A percentile compares a stretch with the other conserved stretches of the same genome.
These are phyloP conservation scores for Siniperca obscura DNA, from an alignment of 2,797 vertebrate species.

Conservation along the genomic window DNA sequence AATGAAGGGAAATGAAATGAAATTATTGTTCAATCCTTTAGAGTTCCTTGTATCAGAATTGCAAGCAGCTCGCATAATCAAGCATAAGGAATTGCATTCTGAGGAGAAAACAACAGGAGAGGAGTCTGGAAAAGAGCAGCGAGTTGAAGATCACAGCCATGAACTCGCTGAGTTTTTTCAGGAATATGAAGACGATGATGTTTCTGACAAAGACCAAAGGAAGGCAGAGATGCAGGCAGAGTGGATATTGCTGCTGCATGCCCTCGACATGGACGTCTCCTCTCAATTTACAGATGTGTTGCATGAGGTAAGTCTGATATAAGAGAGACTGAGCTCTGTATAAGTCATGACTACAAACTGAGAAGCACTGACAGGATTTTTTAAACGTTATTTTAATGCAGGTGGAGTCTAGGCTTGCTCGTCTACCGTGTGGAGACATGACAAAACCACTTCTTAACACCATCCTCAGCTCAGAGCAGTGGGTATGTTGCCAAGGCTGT, in stretches of 20 bases:
- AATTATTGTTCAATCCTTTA: slow-evolving; percentile 59
- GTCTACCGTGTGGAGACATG: slow-evolving; percentile 66
- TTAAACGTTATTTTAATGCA: slow-evolving; percentile 43
- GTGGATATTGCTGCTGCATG: slow-evolving; percentile 77
- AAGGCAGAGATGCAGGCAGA: slow-evolving; percentile 71
- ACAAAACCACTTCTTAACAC: slow-evolving; percentile 75
- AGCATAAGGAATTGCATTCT: slow-evolving; percentile 66
- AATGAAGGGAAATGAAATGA: neutral
- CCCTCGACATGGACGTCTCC: slow-evolving; percentile 80
- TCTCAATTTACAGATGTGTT: slow-evolving; percentile 68
- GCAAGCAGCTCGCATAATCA: slow-evolving; percentile 79
- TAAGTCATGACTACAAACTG: neutral
- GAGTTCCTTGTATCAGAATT: slow-evolving; percentile 91
- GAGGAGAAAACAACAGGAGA: slow-evolving; percentile 44
- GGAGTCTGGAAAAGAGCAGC: slow-evolving; percentile 74
- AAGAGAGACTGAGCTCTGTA: neutral
- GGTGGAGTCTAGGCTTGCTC: slow-evolving; percentile 77
- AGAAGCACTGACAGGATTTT: neutral
- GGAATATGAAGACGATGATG: slow-evolving; percentile 42
- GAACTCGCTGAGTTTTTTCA: slow-evolving; percentile 35
- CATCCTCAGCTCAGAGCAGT: slow-evolving; percentile 79
- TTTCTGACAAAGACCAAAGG: slow-evolving; percentile 24
- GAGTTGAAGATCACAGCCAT: slow-evolving; percentile 41
- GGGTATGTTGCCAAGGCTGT: slow-evolving; percentile 74
- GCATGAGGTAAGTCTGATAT: slow-evolving; percentile 58